These are phyloP conservation scores for Sympetrum striolatum DNA, from an alignment of 2,888 invertebrate species.

Conservation along the genomic window DNA sequence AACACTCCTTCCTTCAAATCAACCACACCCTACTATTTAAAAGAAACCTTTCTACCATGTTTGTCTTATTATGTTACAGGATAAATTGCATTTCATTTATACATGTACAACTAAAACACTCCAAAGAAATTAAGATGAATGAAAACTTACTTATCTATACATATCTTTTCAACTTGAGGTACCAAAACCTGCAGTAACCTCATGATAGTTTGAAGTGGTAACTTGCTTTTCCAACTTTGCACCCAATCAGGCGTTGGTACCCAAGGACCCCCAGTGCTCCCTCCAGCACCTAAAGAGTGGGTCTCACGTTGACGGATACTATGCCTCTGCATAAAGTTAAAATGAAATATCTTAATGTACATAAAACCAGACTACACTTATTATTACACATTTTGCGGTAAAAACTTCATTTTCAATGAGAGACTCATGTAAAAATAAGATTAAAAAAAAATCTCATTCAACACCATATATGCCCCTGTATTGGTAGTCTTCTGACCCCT, in stretches of 20 bases:
- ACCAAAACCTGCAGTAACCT: constrained; percentile 96
- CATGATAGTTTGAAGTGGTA: constrained; percentile 99
- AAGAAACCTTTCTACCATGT: too few relatives aligned
- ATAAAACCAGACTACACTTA: constrained; percentile 41
- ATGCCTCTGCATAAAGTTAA: constrained; percentile 62
- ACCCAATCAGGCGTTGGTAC: constrained; percentile 97
- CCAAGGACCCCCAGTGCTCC: constrained; percentile 67
- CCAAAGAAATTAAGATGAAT: not conserved
- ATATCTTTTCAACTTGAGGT: constrained; percentile 99
- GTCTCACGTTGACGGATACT: constrained; percentile 68
- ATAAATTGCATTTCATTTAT: not conserved
- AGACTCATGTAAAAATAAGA: not conserved
- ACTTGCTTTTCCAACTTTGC: constrained; percentile 92
- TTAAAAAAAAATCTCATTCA: not conserved
- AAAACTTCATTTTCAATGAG: not conserved
- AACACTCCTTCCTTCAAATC: too few relatives aligned
- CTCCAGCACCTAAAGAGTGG: constrained; percentile 51
- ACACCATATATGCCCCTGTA: too few relatives aligned
- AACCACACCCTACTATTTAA: too few relatives aligned
- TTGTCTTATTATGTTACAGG: too few relatives aligned
- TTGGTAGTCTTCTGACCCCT: too few relatives aligned
- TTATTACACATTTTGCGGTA: not conserved
- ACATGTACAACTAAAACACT: not conserved
- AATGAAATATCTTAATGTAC: constrained; percentile 45
- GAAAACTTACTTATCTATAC: constrained; percentile 91